These are phyloP conservation scores for Drosophila watanabei DNA, from an alignment of 1,140 invertebrate genomes.

Conservation along the genomic window DNA sequence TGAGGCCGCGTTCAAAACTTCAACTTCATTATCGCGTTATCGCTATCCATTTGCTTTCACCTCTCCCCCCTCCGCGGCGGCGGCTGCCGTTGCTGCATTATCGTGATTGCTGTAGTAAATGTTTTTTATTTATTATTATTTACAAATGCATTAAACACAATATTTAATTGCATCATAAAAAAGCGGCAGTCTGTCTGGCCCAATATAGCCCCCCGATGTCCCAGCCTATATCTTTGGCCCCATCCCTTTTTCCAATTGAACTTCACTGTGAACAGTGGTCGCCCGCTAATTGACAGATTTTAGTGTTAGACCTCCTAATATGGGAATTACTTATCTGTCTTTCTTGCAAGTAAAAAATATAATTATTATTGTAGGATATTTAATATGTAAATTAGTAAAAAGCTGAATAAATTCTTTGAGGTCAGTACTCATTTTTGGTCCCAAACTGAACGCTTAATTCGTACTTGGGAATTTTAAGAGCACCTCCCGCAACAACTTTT, in stretches of 20 bases:
- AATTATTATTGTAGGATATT: too few species aligned
- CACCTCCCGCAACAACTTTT: too few species aligned
- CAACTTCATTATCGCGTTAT: conserved; percentile 66
- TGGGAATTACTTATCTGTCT: too few species aligned
- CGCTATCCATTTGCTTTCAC: conserved; percentile 20
- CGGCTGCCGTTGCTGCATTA: conserved; percentile 42
- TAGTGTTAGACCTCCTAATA: too few species aligned
- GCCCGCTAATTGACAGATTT: conserved; percentile 3
- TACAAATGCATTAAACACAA: conserved; percentile 82
- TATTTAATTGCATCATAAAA: conserved; percentile 74
- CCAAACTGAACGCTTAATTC: not conserved
- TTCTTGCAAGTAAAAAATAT: too few species aligned
- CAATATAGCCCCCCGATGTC: conserved; percentile 18
- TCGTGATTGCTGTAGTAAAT: conserved; percentile 74
- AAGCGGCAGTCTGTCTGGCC: conserved; percentile 44
- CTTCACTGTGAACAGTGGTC: conserved; percentile 22
- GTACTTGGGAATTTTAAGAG: not conserved
- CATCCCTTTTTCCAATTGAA: conserved; percentile 28
- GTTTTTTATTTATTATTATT: conserved; percentile 79
- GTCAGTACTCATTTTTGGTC: too few species aligned
- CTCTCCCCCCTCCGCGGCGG: not conserved
- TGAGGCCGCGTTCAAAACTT: conserved; percentile 59
- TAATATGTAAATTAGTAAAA: too few species aligned
- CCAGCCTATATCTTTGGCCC: conserved; percentile 1
- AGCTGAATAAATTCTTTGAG: too few species aligned